Evolutionary conservation across 1,140 invertebrate species (phyloP).

Genomic region (Platorchestia sp.): DNA sequence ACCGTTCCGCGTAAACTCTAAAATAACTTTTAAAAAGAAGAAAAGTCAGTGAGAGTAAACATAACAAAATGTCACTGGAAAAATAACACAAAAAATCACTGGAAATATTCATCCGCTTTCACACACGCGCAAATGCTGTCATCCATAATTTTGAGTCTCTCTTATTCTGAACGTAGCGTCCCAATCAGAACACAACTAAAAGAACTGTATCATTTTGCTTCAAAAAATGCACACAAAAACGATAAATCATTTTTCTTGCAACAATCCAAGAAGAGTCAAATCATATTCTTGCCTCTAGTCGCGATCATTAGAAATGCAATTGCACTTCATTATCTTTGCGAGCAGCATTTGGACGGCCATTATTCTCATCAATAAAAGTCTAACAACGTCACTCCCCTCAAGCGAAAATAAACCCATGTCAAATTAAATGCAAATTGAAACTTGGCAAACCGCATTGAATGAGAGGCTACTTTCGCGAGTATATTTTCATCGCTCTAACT

Average conservation of each 20-base stretch:
- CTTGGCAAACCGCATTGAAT: conserved; percentile 51
- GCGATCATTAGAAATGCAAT: background rate
- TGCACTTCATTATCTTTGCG: background rate
- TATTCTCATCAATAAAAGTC: background rate
- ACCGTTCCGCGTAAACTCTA: background rate
- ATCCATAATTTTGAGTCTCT: background rate
- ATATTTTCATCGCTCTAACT: conserved; percentile 50
- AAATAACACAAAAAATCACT: background rate
- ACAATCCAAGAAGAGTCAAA: background rate
- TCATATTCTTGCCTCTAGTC: background rate
- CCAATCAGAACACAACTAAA: background rate
- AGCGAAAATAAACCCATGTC: conserved; percentile 11
- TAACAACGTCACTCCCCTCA: background rate
- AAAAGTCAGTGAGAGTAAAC: background rate
- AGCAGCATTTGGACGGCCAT: background rate
- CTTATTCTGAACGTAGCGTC: background rate
- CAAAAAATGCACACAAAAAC: background rate
- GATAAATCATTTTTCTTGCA: background rate
- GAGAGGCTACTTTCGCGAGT: background rate
- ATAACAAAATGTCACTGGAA: background rate
- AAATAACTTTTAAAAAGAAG: background rate
- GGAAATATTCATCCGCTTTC: background rate
- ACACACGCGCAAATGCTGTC: background rate
- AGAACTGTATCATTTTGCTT: background rate
- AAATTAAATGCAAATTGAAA: conserved; percentile 55